Percentiles rank a stretch among this genome's conserved stretches.
These are phyloP conservation scores for Potamilus streckersoni DNA, from an alignment of 1,140 invertebrate genomes.

Conservation along the genomic window DNA sequence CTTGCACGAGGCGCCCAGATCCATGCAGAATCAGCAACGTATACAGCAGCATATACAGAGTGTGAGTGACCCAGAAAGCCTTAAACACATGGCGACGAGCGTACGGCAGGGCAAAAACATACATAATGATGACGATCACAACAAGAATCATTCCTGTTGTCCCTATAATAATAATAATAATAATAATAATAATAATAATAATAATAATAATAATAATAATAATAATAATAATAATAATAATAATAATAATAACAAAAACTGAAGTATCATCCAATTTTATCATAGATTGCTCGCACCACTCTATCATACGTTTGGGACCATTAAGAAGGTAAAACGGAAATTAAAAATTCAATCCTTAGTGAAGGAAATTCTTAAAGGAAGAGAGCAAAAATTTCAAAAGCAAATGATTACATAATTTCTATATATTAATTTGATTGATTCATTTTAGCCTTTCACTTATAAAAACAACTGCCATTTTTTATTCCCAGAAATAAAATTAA, in stretches of 20 bases:
- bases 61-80: slow-evolving; percentile 93
- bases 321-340: no score
- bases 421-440: no score
- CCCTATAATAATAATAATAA: no score
- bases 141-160: slow-evolving; percentile 90
- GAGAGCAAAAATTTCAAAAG: no score
- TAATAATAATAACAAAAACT: background rate
- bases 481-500: no score
- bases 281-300: no score
- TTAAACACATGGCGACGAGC: slow-evolving; percentile 83
- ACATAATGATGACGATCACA: slow-evolving; percentile 94
- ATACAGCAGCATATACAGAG: slow-evolving; percentile 91
- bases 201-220: background rate
- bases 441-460: no score
- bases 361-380: no score
- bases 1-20: slow-evolving; percentile 78
- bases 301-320: no score
- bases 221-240: slow-evolving; percentile 58
- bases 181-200: slow-evolving; percentile 14
- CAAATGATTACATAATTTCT: no score
- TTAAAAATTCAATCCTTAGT: no score
- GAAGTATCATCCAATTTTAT: background rate
- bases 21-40: slow-evolving; percentile 92
- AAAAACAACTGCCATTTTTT: no score
- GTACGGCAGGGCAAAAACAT: slow-evolving; percentile 94